Conservation (phyloP, 2,797 vertebrate genomes). For the Chiroxiphia lanceolata region DNA sequence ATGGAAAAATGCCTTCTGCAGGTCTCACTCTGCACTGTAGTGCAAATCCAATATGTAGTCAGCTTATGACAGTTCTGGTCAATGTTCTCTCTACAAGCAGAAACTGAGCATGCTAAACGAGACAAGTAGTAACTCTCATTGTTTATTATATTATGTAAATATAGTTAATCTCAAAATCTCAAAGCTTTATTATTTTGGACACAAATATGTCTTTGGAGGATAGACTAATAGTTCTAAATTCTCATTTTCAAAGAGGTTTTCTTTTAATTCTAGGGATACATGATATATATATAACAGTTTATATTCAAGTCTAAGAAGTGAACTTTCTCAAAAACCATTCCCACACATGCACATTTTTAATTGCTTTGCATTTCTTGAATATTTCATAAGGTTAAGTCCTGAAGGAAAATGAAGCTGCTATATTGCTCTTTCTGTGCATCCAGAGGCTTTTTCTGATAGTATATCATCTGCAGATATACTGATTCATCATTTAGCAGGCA, state of each 20-base stretch:
- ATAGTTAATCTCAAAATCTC: neutral
- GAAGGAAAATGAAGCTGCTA: conserved; percentile 11
- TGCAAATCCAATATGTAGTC: neutral
- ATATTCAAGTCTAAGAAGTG: neutral
- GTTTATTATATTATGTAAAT: neutral
- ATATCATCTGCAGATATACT: conserved; percentile 46
- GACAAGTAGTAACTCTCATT: neutral
- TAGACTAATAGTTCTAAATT: neutral
- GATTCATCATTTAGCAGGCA: conserved; percentile 67
- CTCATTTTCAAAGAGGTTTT: neutral
- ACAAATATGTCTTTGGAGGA: neutral
- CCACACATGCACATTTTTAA: neutral
- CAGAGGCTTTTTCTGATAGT: conserved; percentile 31
- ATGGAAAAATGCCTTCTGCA: neutral
- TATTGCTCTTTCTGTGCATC: conserved; percentile 1
- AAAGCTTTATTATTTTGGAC: neutral
- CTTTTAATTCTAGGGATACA: neutral
- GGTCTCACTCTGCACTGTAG: neutral
- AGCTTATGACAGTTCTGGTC: neutral
- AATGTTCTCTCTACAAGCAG: neutral
- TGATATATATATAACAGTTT: neutral
- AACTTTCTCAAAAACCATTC: neutral
- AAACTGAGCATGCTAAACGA: neutral
- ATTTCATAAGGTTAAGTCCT: conserved; percentile 38
- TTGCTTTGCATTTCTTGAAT: conserved; percentile 32